A percentile compares a stretch with the other conserved stretches of the same genome.
Conservation (phyloP, 37 sponge, comb jelly and placozoan species). For the Hexactinellida sp. region DNA sequence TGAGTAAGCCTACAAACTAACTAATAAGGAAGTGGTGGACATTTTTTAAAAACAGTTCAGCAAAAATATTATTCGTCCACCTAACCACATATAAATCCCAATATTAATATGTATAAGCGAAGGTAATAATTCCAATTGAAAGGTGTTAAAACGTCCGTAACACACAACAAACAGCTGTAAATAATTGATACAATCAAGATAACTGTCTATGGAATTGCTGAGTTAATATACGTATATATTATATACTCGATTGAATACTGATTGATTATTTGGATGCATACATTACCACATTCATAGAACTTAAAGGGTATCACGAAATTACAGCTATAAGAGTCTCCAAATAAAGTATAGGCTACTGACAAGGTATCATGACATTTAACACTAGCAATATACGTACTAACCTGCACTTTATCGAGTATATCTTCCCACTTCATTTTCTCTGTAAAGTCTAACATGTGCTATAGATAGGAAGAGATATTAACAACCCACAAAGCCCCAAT, state of each 20-base stretch:
- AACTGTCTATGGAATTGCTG: no score
- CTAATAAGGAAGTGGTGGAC: neutral
- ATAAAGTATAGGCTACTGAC: no score
- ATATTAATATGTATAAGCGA: no score
- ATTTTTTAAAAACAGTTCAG: neutral
- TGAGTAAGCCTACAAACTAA: neutral
- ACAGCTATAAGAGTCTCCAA: no score
- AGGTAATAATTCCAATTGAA: no score
- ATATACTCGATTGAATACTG: no score
- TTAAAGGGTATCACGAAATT: neutral
- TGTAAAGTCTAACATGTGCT: constrained; percentile 10
- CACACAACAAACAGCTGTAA: no score
- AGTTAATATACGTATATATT: no score
- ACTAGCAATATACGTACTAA: neutral
- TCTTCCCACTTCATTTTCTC: constrained; percentile 15
- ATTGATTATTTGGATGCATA: neutral
- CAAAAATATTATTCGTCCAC: no score
- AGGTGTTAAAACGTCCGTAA: no score
- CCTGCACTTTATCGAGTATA: neutral
- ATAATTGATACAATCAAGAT: no score
- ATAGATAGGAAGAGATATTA: neutral
- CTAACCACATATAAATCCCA: no score
- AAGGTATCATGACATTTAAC: neutral
- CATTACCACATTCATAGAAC: neutral
- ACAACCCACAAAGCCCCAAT: neutral